These are phyloP conservation scores for Uria lomvia DNA, from an alignment of 2,113 vertebrate species.

Conservation along the genomic window DNA sequence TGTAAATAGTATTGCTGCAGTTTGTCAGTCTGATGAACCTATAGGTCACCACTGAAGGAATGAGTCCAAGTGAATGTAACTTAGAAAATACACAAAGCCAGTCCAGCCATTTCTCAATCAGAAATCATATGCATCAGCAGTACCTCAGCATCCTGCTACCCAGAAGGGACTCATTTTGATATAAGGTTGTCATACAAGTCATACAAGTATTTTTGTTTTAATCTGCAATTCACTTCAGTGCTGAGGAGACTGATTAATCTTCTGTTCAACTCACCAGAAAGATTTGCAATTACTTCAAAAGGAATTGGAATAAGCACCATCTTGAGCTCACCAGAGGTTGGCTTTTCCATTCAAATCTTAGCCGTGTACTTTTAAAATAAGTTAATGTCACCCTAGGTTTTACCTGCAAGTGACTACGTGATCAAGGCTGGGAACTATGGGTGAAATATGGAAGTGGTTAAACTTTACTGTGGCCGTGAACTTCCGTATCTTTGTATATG, in stretches of 20 bases:
- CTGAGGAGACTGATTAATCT: not conserved
- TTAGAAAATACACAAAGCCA: not conserved
- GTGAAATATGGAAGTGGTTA: not conserved
- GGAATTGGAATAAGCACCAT: not conserved
- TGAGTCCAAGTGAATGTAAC: not conserved
- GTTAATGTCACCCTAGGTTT: not conserved
- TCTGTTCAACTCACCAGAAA: not conserved
- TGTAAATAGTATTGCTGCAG: not conserved
- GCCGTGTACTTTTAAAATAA: not conserved
- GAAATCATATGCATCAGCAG: not conserved
- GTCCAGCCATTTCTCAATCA: not conserved
- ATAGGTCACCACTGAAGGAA: slow-evolving; percentile 3
- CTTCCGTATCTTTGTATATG: not conserved
- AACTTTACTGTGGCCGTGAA: not conserved
- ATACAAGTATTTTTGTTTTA: not conserved
- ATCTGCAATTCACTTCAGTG: not conserved
- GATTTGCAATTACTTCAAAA: not conserved
- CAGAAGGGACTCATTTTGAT: not conserved
- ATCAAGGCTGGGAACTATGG: not conserved
- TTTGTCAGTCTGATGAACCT: slow-evolving; percentile 29
- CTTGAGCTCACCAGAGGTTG: not conserved
- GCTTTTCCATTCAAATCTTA: not conserved
- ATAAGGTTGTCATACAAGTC: not conserved
- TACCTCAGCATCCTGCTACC: not conserved
- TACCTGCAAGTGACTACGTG: not conserved